phyloP scores from a whole-genome alignment of 2,888 invertebrate genomes.

The Hecatera dysodea region DNA sequence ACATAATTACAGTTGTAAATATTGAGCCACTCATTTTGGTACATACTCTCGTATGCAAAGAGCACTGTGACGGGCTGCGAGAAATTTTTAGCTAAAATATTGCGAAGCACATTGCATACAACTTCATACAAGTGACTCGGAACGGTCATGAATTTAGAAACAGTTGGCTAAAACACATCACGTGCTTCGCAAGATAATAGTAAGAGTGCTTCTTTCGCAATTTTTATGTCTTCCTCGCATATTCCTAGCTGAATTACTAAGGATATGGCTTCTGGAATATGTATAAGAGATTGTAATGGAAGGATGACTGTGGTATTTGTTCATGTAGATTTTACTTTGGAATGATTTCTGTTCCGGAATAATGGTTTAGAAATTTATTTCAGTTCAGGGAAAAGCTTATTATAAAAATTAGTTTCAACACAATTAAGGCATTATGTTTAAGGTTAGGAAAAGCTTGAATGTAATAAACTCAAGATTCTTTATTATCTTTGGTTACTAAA shows the following conservation, averaged over 20 bases:
- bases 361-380: too few species aligned
- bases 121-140: constrained; percentile 60
- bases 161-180: constrained; percentile 67
- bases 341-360: not conserved
- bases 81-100: constrained; percentile 68
- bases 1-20: constrained; percentile 79
- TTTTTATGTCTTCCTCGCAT: constrained; percentile 62
- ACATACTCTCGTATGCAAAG: constrained; percentile 73
- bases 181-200: constrained; percentile 67
- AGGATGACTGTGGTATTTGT: not conserved
- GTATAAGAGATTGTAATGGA: constrained; percentile 46
- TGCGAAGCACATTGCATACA: constrained; percentile 54
- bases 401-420: not conserved
- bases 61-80: constrained; percentile 48
- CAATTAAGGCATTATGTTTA: not conserved
- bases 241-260: constrained; percentile 52
- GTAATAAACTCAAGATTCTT: not conserved
- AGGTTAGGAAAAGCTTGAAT: not conserved
- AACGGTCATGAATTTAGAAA: constrained; percentile 70
- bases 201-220: constrained; percentile 60
- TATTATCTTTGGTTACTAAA: not conserved
- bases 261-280: constrained; percentile 41
- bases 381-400: not conserved
- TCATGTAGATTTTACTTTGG: not conserved
- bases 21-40: constrained; percentile 75